These are phyloP conservation scores for Mus minutoides DNA, from an alignment of 2,797 vertebrate genomes.

Conservation along the genomic window DNA sequence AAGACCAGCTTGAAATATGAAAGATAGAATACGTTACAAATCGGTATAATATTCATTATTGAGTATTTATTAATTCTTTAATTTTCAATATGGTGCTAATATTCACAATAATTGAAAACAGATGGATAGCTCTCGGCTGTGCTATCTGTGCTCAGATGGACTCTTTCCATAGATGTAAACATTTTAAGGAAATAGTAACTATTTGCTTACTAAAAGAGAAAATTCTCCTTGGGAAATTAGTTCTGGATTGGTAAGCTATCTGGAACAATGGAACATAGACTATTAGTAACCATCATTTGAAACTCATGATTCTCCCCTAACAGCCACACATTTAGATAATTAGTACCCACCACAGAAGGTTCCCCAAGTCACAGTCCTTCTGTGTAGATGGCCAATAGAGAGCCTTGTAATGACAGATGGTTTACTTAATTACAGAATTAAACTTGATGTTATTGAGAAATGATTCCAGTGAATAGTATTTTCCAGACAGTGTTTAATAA, in stretches of 20 bases:
- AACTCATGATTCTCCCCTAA: conserved; percentile 80
- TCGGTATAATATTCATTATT: conserved; percentile 76
- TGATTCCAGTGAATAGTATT: conserved; percentile 86
- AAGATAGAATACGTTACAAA: conserved; percentile 71
- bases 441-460: conserved; percentile 82
- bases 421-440: conserved; percentile 86
- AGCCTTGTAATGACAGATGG: conserved; percentile 82
- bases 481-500: conserved; percentile 86
- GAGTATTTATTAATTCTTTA: conserved; percentile 76
- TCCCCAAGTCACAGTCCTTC: conserved; percentile 78
- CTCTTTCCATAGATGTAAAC: conserved; percentile 80
- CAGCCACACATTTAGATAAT: conserved; percentile 44
- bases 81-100: conserved; percentile 79
- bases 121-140: conserved; percentile 74
- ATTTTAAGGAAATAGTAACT: conserved; percentile 73
- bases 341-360: not conserved
- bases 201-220: conserved; percentile 31
- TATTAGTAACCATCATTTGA: conserved; percentile 78
- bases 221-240: conserved; percentile 16
- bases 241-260: conserved; percentile 64
- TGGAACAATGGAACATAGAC: conserved; percentile 79
- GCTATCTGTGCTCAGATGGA: conserved; percentile 77
- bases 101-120: conserved; percentile 77
- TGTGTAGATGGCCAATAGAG: conserved; percentile 68
- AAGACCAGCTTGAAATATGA: conserved; percentile 69